Conservation (phyloP, 2,888 invertebrate genomes). For the Erebia aethiops region DNA sequence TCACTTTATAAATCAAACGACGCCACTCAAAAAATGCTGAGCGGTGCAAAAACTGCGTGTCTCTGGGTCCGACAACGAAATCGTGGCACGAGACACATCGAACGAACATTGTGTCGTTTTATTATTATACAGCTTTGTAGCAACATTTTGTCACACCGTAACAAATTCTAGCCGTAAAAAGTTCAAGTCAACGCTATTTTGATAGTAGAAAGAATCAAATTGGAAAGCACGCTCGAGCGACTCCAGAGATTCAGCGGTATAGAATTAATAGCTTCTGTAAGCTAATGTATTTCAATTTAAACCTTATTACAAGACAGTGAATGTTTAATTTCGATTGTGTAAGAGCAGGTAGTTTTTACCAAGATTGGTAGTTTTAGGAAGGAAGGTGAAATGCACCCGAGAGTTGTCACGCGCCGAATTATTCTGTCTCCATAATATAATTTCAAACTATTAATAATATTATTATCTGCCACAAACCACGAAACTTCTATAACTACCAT, state of each 20-base stretch:
- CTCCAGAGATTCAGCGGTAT: constrained; percentile 41
- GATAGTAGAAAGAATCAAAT: constrained; percentile 39
- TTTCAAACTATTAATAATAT: not conserved
- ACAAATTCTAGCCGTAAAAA: constrained; percentile 49
- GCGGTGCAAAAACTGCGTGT: constrained; percentile 47
- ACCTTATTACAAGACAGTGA: constrained; percentile 26
- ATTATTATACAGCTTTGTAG: constrained; percentile 54
- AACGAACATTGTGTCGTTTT: constrained; percentile 69
- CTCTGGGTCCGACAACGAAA: constrained; percentile 58
- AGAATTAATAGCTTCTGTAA: constrained; percentile 39
- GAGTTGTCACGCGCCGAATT: constrained; percentile 76
- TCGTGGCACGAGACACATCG: constrained; percentile 79
- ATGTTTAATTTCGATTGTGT: constrained; percentile 43
- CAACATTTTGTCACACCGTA: constrained; percentile 65
- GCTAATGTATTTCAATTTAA: constrained; percentile 21
- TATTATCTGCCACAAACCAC: not conserved
- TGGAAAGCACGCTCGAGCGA: constrained; percentile 24
- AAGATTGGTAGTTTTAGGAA: constrained; percentile 50
- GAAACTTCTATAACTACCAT: not conserved
- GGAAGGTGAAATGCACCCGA: constrained; percentile 66
- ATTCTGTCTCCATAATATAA: constrained; percentile 41
- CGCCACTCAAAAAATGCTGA: constrained; percentile 61
- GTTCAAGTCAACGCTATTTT: constrained; percentile 25
- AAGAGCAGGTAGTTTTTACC: constrained; percentile 51
- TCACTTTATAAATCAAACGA: constrained; percentile 54